phyloP scores from a whole-genome alignment of 2,888 invertebrate genomes.

The Leistus spinibarbis region DNA sequence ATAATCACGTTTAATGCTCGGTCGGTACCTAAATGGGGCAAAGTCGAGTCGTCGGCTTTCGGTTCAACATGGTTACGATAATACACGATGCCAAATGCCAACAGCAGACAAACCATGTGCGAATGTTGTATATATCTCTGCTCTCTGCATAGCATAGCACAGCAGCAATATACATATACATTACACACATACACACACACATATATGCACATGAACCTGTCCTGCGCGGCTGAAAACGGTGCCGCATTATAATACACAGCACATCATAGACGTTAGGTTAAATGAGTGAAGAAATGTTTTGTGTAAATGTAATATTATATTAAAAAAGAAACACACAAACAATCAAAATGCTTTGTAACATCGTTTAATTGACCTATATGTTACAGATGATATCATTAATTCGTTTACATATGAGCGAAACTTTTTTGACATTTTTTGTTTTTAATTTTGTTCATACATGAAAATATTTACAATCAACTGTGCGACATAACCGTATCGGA shows the following conservation, averaged over 20 bases:
- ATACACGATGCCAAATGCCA: background rate
- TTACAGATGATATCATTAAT: constrained; percentile 38
- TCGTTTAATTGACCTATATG: constrained; percentile 40
- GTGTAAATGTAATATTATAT: background rate
- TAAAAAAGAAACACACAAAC: background rate
- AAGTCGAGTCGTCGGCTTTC: background rate
- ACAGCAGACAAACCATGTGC: background rate
- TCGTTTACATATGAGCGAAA: constrained; percentile 37
- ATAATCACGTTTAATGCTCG: constrained; percentile 28
- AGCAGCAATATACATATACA: background rate
- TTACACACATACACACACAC: too few species aligned
- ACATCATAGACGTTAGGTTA: background rate
- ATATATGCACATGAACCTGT: background rate
- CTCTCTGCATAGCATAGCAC: background rate
- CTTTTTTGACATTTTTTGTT: constrained; percentile 25
- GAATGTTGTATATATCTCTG: background rate
- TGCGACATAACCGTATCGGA: background rate
- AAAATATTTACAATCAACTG: constrained; percentile 38
- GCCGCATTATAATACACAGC: background rate
- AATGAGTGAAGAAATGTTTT: background rate
- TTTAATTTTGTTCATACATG: constrained; percentile 29
- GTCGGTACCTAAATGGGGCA: background rate
- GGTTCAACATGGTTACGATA: background rate
- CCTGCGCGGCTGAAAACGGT: background rate
- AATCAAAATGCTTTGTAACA: constrained; percentile 29